Evolutionary conservation across 30 jellyfish, hydroid and myxozoan species (phyloP).

Genomic region (Aurelia coerulea): DNA sequence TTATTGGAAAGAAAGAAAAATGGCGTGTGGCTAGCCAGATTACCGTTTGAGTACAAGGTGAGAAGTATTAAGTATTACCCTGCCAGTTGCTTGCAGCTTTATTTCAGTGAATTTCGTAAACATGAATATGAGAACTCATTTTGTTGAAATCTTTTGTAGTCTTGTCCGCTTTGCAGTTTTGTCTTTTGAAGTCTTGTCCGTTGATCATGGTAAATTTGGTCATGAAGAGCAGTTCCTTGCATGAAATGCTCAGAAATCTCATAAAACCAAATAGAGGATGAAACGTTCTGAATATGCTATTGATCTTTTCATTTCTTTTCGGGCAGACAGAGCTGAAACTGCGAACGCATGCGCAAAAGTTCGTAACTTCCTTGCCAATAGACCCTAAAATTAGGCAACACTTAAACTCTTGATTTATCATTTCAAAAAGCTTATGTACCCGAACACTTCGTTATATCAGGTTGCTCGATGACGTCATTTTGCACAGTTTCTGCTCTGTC

Average conservation of each 20-base stretch:
- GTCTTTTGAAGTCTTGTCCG: not conserved
- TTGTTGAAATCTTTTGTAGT: not conserved
- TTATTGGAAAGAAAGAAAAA: constrained; percentile 40
- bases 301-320: no score
- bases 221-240: not conserved
- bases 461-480: no score
- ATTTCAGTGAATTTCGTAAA: not conserved
- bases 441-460: no score
- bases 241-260: not conserved
- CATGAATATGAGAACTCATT: not conserved
- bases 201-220: not conserved
- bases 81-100: not conserved
- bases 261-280: no score
- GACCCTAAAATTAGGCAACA: no score
- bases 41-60: constrained; percentile 87
- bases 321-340: no score
- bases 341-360: no score
- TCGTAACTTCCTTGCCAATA: no score
- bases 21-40: constrained; percentile 84
- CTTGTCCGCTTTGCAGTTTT: not conserved
- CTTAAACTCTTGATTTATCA: no score
- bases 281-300: no score
- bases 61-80: not conserved
- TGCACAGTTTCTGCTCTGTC: no score
- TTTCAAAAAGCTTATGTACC: no score